phyloP scores from a whole-genome alignment of 92 coral and sea anemone genomes.

The Phenganax marumi region DNA sequence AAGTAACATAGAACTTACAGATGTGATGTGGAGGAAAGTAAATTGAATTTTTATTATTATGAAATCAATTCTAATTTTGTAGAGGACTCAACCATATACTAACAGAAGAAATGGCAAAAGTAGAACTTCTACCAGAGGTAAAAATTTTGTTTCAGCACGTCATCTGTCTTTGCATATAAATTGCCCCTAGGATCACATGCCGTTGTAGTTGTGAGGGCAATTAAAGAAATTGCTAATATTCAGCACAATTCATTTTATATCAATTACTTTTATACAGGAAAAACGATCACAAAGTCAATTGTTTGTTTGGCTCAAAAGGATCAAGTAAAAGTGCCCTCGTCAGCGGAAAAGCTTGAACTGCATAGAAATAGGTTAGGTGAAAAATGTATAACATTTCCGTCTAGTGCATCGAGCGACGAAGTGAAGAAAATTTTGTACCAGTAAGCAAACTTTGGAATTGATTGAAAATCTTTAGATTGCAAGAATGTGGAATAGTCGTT shows the following conservation, averaged over 20 bases:
- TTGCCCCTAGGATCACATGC: too few relatives aligned
- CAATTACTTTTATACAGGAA: slow-evolving; percentile 22
- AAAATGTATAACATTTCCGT: slow-evolving; percentile 49
- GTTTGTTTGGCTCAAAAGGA: slow-evolving; percentile 55
- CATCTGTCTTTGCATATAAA: too few relatives aligned
- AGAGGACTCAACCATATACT: too few relatives aligned
- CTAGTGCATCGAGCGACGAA: slow-evolving; percentile 21
- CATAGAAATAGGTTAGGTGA: slow-evolving; percentile 53
- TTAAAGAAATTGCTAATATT: too few relatives aligned
- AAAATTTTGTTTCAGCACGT: too few relatives aligned
- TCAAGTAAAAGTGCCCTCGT: slow-evolving; percentile 41
- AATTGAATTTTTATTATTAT: too few relatives aligned
- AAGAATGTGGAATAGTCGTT: not conserved
- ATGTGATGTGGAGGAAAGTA: too few relatives aligned
- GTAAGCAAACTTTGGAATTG: slow-evolving; percentile 39
- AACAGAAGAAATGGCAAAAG: too few relatives aligned
- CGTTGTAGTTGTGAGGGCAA: too few relatives aligned
- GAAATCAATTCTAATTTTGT: too few relatives aligned
- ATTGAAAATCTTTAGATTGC: not conserved
- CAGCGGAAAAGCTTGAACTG: slow-evolving; percentile 30
- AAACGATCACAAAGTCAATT: slow-evolving; percentile 46
- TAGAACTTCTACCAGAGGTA: too few relatives aligned
- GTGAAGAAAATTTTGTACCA: slow-evolving; percentile 47
- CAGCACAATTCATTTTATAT: not conserved
- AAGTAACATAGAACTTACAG: too few relatives aligned